Percentiles rank a stretch among this genome's conserved stretches.
Evolutionary conservation across 2,888 invertebrate species (phyloP).

Genomic region (Acanthoscelides obtectus): DNA sequence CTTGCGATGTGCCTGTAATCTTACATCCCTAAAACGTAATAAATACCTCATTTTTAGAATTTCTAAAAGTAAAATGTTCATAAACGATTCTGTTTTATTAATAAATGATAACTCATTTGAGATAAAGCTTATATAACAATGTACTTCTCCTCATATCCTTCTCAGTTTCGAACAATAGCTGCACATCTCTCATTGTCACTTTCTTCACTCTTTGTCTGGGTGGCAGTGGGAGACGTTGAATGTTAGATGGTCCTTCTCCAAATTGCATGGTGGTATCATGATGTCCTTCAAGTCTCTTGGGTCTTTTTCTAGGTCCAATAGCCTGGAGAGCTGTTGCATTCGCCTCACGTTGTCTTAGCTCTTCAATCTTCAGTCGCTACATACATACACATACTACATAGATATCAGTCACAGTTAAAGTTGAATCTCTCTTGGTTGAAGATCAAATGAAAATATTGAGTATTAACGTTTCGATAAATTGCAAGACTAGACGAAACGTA

Average conservation of each 20-base stretch:
- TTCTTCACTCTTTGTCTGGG: conserved; percentile 86
- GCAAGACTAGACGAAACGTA: too few species aligned
- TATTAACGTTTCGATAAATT: too few species aligned
- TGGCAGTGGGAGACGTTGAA: conserved; percentile 59
- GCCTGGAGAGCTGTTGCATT: conserved; percentile 93
- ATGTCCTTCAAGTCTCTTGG: conserved; percentile 67
- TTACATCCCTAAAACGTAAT: too few species aligned
- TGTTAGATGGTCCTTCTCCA: conserved; percentile 26
- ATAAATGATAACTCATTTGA: conserved; percentile 76
- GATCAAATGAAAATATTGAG: too few species aligned
- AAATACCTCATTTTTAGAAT: too few species aligned
- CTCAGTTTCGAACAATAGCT: conserved; percentile 90
- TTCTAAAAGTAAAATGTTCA: too few species aligned
- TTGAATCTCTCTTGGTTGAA: too few species aligned
- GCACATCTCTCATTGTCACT: conserved; percentile 86
- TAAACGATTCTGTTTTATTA: too few species aligned
- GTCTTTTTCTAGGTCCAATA: conserved; percentile 93
- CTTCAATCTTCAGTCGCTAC: conserved; percentile 81
- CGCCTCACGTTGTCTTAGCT: conserved; percentile 87
- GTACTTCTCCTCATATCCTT: conserved; percentile 73
- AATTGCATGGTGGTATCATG: neutral
- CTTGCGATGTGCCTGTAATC: too few species aligned
- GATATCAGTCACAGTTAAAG: too few species aligned
- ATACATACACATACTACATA: neutral
- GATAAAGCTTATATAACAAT: conserved; percentile 71